Evolutionary conservation across 2,113 vertebrate genomes (phyloP).

Genomic region (Pantherophis guttatus): DNA sequence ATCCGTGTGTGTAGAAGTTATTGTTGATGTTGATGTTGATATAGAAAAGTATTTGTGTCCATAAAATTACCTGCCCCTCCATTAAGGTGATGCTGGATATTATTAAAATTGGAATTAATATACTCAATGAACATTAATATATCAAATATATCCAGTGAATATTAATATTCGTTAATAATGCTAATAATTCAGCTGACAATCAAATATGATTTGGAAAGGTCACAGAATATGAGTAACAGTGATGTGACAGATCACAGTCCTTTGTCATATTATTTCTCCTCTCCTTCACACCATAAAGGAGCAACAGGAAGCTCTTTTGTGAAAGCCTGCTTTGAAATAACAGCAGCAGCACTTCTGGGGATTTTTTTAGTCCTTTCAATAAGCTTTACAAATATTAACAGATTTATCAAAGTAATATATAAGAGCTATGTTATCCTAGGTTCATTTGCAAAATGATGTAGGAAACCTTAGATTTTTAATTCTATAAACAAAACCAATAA

Average conservation of each 20-base stretch:
- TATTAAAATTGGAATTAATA: background rate
- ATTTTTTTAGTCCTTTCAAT: background rate
- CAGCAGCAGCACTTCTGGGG: background rate
- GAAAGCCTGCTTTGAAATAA: background rate
- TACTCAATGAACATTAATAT: background rate
- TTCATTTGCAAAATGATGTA: background rate
- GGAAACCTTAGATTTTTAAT: background rate
- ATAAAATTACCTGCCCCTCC: background rate
- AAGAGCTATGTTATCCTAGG: background rate
- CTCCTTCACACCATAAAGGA: background rate
- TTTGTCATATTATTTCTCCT: slow-evolving; percentile 31
- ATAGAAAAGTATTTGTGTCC: background rate
- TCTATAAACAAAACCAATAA: background rate
- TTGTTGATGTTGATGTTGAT: background rate
- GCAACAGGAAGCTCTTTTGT: background rate
- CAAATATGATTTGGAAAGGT: slow-evolving; percentile 13
- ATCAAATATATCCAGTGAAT: background rate
- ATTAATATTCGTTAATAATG: background rate
- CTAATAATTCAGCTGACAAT: background rate
- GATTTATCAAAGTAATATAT: background rate
- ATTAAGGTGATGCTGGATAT: background rate
- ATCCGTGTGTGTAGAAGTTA: background rate
- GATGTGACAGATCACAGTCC: background rate
- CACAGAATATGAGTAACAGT: background rate
- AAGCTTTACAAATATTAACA: slow-evolving; percentile 6